A percentile compares a stretch with the other conserved stretches of the same genome.
These are phyloP conservation scores for Corvus moneduloides DNA, from an alignment of 2,113 vertebrate species.

Conservation along the genomic window DNA sequence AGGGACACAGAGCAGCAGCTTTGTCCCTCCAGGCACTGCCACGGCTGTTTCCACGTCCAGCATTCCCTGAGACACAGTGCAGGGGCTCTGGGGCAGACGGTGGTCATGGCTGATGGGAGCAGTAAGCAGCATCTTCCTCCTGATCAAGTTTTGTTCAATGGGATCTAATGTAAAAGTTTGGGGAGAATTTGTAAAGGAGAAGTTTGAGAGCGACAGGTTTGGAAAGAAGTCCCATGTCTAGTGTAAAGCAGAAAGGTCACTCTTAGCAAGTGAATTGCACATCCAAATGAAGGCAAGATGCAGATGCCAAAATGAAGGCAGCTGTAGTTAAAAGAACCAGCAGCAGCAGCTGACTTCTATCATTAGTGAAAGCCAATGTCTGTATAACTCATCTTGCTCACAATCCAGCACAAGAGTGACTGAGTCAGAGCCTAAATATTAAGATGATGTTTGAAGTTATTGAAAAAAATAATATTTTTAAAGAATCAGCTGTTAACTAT, in stretches of 20 bases:
- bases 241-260: neutral
- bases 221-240: neutral
- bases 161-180: neutral
- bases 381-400: neutral
- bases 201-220: neutral
- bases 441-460: neutral
- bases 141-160: neutral
- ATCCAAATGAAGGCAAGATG: neutral
- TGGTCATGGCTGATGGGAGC: neutral
- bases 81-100: neutral
- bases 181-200: neutral
- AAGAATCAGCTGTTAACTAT: neutral
- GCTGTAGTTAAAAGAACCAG: neutral
- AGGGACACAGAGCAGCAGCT: neutral
- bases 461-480: neutral
- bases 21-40: neutral
- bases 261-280: neutral
- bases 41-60: neutral
- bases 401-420: neutral
- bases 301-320: neutral
- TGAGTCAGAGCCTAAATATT: neutral
- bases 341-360: neutral
- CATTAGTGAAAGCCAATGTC: neutral
- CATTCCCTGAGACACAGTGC: neutral
- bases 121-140: neutral